Conservation (phyloP, 2,888 invertebrate species). For the Alviniconcha strummeri region DNA sequence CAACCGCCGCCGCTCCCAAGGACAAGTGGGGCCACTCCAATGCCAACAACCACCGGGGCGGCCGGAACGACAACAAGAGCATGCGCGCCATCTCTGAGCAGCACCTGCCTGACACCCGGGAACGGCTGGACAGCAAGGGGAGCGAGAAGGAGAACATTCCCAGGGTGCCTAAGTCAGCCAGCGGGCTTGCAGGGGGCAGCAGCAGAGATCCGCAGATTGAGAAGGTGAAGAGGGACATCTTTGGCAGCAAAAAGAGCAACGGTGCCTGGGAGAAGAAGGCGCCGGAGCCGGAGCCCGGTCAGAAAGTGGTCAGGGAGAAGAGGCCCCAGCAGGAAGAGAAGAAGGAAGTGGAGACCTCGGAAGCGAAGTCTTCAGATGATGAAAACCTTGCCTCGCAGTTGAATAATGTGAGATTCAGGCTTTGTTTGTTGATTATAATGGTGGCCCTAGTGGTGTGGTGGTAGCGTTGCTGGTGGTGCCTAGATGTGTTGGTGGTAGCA, state of each 20-base stretch:
- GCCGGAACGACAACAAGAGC: slow-evolving; percentile 12
- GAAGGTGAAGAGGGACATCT: slow-evolving; percentile 25
- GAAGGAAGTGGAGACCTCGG: slow-evolving; percentile 21
- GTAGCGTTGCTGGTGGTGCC: no score
- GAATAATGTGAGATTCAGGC: slow-evolving; percentile 56
- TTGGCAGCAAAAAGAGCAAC: slow-evolving; percentile 26
- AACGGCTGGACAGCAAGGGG: slow-evolving; percentile 55
- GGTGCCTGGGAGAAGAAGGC: slow-evolving; percentile 6
- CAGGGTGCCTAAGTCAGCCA: not conserved
- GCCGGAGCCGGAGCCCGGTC: not conserved
- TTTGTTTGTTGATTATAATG: no score
- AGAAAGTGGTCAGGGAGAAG: slow-evolving; percentile 8
- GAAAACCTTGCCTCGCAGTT: slow-evolving; percentile 50
- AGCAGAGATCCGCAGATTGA: not conserved
- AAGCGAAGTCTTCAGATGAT: slow-evolving; percentile 37
- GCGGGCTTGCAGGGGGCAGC: not conserved
- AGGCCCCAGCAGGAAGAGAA: not conserved
- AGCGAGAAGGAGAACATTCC: slow-evolving; percentile 66
- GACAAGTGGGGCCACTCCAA: slow-evolving; percentile 30
- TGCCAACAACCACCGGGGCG: not conserved
- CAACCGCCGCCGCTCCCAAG: slow-evolving; percentile 31
- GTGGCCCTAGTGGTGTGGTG: no score
- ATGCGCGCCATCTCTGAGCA: slow-evolving; percentile 36
- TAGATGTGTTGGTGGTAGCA: no score
- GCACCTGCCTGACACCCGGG: slow-evolving; percentile 30